These are phyloP conservation scores for Branchinecta lindahli DNA, from an alignment of 1,140 invertebrate species.

Conservation along the genomic window DNA sequence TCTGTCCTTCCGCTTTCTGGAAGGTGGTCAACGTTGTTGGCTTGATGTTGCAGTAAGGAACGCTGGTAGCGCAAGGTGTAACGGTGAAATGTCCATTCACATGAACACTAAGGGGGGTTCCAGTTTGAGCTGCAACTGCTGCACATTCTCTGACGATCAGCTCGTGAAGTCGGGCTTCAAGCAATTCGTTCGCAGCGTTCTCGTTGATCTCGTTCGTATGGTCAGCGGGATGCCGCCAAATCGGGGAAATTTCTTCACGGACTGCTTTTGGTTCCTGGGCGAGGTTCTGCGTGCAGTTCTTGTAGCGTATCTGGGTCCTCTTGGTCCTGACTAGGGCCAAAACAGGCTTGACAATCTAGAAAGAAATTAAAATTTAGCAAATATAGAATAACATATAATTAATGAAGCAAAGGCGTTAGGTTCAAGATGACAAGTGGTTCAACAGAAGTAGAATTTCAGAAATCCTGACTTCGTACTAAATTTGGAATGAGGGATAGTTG, in stretches of 20 bases:
- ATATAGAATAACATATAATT: background rate
- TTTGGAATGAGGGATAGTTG: no score
- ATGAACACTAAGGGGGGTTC: slow-evolving; percentile 17
- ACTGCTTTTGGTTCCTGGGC: background rate
- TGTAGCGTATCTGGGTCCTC: background rate
- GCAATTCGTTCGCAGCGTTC: slow-evolving; percentile 25
- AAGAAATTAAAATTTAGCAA: slow-evolving; percentile 12
- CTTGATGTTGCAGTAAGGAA: slow-evolving; percentile 11
- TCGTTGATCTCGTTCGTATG: slow-evolving; percentile 23
- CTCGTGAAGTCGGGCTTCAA: slow-evolving; percentile 25
- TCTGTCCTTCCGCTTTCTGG: slow-evolving; percentile 19
- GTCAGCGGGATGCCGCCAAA: slow-evolving; percentile 17
- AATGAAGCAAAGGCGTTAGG: background rate
- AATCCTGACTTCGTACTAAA: no score
- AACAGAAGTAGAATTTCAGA: no score
- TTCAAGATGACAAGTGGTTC: no score
- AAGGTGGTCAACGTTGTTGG: background rate
- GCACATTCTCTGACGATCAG: slow-evolving; percentile 21
- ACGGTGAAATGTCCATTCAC: slow-evolving; percentile 19
- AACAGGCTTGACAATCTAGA: slow-evolving; percentile 13
- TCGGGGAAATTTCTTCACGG: background rate
- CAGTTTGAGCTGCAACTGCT: background rate
- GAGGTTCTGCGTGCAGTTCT: background rate
- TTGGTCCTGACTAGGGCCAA: slow-evolving; percentile 8
- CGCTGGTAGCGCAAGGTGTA: slow-evolving; percentile 11